Evolutionary conservation across 2,797 vertebrate species (phyloP).

Genomic region (Myotis vivesi): DNA sequence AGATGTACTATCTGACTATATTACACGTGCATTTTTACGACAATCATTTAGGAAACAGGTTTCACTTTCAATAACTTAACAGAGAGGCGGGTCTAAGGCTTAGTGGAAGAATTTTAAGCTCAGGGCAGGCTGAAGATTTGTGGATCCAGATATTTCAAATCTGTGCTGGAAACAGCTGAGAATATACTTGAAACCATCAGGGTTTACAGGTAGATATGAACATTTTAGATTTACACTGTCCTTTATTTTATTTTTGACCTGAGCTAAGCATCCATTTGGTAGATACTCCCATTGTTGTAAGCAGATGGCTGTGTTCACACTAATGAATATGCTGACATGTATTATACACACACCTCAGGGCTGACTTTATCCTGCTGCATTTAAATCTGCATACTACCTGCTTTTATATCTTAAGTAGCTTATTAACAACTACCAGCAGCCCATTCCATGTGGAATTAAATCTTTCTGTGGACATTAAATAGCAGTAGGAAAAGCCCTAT

Average conservation of each 20-base stretch:
- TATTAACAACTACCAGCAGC: conserved; percentile 76
- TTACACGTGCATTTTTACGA: background rate
- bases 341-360: conserved; percentile 77
- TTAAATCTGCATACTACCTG: conserved; percentile 74
- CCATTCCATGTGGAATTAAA: conserved; percentile 76
- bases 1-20: background rate
- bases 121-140: background rate
- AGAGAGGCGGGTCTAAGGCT: background rate
- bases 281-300: background rate
- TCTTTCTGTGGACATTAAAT: conserved; percentile 72
- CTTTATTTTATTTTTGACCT: conserved; percentile 48
- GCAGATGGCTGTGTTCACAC: conserved; percentile 37
- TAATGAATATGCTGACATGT: background rate
- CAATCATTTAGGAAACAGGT: conserved; percentile 30
- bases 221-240: background rate
- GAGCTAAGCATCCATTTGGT: background rate
- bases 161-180: background rate
- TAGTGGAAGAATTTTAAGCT: background rate
- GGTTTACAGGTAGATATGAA: background rate
- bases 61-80: conserved; percentile 15
- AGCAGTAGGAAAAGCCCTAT: conserved; percentile 69
- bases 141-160: conserved; percentile 9
- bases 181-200: background rate
- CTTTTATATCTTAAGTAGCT: conserved; percentile 78
- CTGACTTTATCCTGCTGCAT: conserved; percentile 81